Percentiles rank a stretch among this genome's conserved stretches.
These are phyloP conservation scores for Drosophila sulfurigaster DNA, from an alignment of 1,140 invertebrate species.

Conservation along the genomic window DNA sequence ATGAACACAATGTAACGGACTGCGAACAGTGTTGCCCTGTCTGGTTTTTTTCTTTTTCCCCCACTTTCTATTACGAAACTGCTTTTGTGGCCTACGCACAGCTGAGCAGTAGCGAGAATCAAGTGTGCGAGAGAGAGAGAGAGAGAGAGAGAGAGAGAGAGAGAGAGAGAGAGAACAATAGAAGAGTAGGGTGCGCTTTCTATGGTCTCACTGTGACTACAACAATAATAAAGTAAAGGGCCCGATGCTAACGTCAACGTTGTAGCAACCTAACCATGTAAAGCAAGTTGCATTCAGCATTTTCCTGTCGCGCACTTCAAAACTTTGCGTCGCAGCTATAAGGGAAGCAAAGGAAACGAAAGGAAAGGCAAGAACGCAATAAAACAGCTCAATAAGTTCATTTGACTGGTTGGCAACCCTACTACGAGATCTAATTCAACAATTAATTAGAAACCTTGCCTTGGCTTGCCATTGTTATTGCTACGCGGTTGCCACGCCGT, in stretches of 20 bases:
- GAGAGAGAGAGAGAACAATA: slow-evolving; percentile 30
- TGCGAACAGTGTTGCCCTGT: slow-evolving; percentile 55
- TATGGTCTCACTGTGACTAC: slow-evolving; percentile 15
- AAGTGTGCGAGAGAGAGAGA: slow-evolving; percentile 30
- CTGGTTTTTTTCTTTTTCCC: slow-evolving; percentile 44
- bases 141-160: slow-evolving; percentile 37
- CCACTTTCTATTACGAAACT: slow-evolving; percentile 58
- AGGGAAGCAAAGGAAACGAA: neutral
- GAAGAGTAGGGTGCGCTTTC: slow-evolving; percentile 54
- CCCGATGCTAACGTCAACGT: slow-evolving; percentile 13
- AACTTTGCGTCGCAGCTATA: slow-evolving; percentile 30
- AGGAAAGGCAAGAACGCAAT: slow-evolving; percentile 39
- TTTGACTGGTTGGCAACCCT: slow-evolving; percentile 23
- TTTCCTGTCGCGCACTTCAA: slow-evolving; percentile 26
- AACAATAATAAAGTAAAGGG: slow-evolving; percentile 26
- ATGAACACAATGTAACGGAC: slow-evolving; percentile 28
- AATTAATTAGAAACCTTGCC: slow-evolving; percentile 49
- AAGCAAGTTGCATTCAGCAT: slow-evolving; percentile 52
- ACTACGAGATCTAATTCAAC: slow-evolving; percentile 34
- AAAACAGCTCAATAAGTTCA: slow-evolving; percentile 21
- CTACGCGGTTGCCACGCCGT: slow-evolving; percentile 17
- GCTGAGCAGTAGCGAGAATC: slow-evolving; percentile 31
- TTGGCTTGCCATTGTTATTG: slow-evolving; percentile 50
- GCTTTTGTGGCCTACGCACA: slow-evolving; percentile 56
- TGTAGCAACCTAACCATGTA: slow-evolving; percentile 41